Evolutionary conservation across 92 coral and sea anemone species (phyloP).

Genomic region (Plumapathes pennacea): DNA sequence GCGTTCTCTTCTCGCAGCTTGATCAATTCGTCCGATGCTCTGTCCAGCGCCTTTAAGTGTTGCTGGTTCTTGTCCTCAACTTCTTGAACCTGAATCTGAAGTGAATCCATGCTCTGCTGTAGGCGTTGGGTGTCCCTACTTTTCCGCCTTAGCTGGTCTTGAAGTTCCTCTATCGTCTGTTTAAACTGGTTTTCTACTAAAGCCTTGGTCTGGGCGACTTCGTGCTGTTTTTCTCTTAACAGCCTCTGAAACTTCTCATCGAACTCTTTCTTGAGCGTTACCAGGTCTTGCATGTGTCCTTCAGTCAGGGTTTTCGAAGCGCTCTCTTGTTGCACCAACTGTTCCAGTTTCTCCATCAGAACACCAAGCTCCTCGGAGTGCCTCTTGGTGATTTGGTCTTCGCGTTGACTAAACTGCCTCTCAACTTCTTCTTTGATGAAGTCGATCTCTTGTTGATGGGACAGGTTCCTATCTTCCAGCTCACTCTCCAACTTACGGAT

Average conservation of each 20-base stretch:
- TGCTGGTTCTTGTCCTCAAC: conserved; percentile 19
- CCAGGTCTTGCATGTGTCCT: conserved; percentile 83
- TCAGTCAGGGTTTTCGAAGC: conserved; percentile 74
- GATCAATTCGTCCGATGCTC: conserved; percentile 40
- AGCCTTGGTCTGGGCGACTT: conserved; percentile 55
- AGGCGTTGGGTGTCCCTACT: conserved; percentile 47
- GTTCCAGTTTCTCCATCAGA: conserved; percentile 71
- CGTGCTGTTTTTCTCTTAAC: conserved; percentile 65
- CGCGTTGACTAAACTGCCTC: conserved; percentile 53
- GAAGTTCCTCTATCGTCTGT: conserved; percentile 27
- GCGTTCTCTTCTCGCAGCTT: conserved; percentile 67
- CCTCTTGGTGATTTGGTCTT: conserved; percentile 55
- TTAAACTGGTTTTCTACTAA: conserved; percentile 51
- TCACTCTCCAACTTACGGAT: conserved; percentile 55
- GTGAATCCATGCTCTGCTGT: conserved; percentile 42
- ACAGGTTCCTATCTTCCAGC: conserved; percentile 19
- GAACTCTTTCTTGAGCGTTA: conserved; percentile 62
- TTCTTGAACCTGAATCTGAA: conserved; percentile 38
- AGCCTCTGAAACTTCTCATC: conserved; percentile 64
- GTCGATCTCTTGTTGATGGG: conserved; percentile 57
- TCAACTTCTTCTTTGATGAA: conserved; percentile 61
- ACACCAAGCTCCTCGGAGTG: conserved; percentile 67
- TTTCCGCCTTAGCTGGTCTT: conserved; percentile 53
- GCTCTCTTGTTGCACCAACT: conserved; percentile 67
- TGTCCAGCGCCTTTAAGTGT: conserved; percentile 25